A percentile compares a stretch with the other conserved stretches of the same genome.
Evolutionary conservation across 2,797 vertebrate genomes (phyloP).

Genomic region (Lithobates sylvaticus): DNA sequence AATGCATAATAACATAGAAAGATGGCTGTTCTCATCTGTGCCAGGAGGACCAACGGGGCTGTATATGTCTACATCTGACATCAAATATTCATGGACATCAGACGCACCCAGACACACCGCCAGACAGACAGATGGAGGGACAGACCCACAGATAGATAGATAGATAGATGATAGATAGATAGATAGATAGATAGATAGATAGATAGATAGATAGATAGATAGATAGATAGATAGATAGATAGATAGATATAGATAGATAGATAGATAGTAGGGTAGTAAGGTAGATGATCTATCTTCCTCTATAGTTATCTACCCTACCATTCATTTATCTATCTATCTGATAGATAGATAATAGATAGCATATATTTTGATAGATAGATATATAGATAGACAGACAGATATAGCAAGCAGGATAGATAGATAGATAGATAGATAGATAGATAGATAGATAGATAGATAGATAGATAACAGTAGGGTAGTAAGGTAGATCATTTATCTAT

Average conservation of each 20-base stretch:
- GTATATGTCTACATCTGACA: slow-evolving; percentile 22
- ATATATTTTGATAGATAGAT: slow-evolving; percentile 15
- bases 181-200: slow-evolving; percentile 27
- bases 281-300: no score
- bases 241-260: slow-evolving; percentile 3
- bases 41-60: slow-evolving; percentile 22
- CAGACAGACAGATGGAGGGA: slow-evolving; percentile 26
- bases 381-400: not conserved
- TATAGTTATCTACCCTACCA: no score
- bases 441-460: slow-evolving; percentile 15
- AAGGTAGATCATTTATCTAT: not conserved
- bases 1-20: slow-evolving; percentile 46
- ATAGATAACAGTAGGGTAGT: not conserved
- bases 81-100: slow-evolving; percentile 28
- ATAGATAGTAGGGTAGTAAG: slow-evolving; percentile 11
- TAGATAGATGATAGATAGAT: not conserved
- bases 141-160: not conserved
- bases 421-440: slow-evolving; percentile 24
- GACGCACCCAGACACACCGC: not conserved
- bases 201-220: slow-evolving; percentile 31
- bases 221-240: slow-evolving; percentile 13
- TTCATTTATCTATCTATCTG: no score
- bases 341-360: slow-evolving; percentile 4
- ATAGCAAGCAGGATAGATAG: not conserved
- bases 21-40: slow-evolving; percentile 13